Evolutionary conservation across 2,797 vertebrate species (phyloP), one percentile per base, ranked within the genome.

Genomic region (Parauchenoglanis punctatus): DNA sequence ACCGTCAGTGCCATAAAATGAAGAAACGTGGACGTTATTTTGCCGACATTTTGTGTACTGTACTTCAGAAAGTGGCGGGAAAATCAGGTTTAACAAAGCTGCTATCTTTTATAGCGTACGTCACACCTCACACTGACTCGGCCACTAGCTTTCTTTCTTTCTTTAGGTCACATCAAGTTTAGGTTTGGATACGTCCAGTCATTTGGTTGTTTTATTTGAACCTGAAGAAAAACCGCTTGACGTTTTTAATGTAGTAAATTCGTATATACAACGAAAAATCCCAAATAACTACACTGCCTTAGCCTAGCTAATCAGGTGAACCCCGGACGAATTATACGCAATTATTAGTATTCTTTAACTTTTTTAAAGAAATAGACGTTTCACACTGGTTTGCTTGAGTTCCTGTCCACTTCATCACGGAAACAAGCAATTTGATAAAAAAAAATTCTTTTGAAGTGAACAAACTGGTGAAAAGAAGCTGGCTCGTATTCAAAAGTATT

Each of bases 1-100:
- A 97, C 98, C 98, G 97, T 97, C 96, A 97, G 98, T 99, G 98
- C 98, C 98, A 99, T 99, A 97, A 96, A 96, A 93, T 93, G 40
- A 96, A 94, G 93, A 93, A 92, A 95, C 91, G 93, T 96, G 93
- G 91, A 94, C 93, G 91, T 95, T 95, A 91, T 83, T 93, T 92
- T 93, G 94, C 94, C 94, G 95, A 88, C 93, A 95, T 96, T 95
- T 93, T 93, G 95, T 94, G 90, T 88, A 87, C 87, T 91, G 83
- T 88, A 88, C 83, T 89, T 83, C 49, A 75, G 83, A 31, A 85
- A 78, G 35, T 89, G 85, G 90, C 76, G 77, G 91, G 86, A 76
- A 85, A 93, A 92, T 77, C 17, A 81, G 84, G 90, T 93, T 91
- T 94, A 92, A 90, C 40, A 75, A 88, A 89, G 90, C 90, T 91